Evolutionary conservation across 1,140 invertebrate species (phyloP).

Genomic region (Zaprionus kolodkinae): DNA sequence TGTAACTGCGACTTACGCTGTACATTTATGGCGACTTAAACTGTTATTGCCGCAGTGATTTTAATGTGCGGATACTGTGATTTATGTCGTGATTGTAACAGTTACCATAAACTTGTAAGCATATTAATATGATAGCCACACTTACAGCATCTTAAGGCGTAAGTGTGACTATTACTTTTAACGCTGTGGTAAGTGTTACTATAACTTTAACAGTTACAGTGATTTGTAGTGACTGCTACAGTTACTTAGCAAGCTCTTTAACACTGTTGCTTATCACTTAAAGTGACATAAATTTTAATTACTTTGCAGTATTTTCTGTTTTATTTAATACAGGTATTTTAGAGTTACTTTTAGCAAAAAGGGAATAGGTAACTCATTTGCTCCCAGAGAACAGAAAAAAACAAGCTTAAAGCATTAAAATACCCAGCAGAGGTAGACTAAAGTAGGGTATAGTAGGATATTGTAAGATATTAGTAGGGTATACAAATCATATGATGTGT

Average conservation of each 20-base stretch:
- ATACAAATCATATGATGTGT: neutral
- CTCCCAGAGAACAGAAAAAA: neutral
- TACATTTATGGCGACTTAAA: neutral
- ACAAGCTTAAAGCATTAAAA: neutral
- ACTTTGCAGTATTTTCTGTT: neutral
- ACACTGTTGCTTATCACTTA: neutral
- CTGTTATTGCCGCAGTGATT: neutral
- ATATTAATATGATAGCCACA: neutral
- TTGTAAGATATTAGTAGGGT: neutral
- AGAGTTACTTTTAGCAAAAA: neutral
- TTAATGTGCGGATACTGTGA: neutral
- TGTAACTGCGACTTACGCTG: neutral
- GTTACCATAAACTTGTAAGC: neutral
- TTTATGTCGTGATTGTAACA: neutral
- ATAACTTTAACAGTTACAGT: neutral
- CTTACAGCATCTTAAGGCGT: neutral
- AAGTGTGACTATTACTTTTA: neutral
- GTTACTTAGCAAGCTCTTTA: neutral
- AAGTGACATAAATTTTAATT: neutral
- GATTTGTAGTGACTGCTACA: neutral
- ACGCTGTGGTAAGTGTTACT: neutral
- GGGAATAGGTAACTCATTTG: neutral
- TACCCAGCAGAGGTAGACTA: neutral
- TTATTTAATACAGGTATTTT: neutral
- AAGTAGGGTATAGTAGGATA: neutral